Evolutionary conservation across 1,140 invertebrate genomes (phyloP).

Genomic region (Parapsyche elsis): DNA sequence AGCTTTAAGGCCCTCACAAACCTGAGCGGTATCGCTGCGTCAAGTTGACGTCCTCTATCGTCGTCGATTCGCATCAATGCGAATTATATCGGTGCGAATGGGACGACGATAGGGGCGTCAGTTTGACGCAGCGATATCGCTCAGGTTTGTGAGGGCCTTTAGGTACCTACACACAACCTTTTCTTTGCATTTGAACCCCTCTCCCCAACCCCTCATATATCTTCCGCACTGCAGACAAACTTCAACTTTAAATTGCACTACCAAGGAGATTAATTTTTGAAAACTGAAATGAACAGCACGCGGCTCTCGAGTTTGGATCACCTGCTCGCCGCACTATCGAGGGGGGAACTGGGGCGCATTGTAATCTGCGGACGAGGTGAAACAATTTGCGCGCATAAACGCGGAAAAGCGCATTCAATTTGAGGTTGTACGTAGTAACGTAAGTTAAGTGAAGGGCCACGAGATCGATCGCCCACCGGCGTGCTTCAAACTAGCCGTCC

Average conservation of each 20-base stretch:
- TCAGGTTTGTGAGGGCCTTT: too few relatives aligned
- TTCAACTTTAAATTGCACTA: neutral
- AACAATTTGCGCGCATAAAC: constrained; percentile 1
- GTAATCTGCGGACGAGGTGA: neutral
- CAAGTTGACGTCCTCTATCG: too few relatives aligned
- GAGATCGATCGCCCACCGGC: constrained; percentile 30
- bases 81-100: too few relatives aligned
- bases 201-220: too few relatives aligned
- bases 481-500: constrained; percentile 11
- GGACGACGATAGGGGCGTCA: too few relatives aligned
- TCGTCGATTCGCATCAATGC: too few relatives aligned
- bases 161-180: too few relatives aligned
- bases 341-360: neutral
- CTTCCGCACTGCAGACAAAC: neutral
- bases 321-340: neutral
- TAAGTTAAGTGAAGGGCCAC: constrained; percentile 13
- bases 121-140: too few relatives aligned
- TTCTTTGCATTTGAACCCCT: too few relatives aligned
- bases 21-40: too few relatives aligned
- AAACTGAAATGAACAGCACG: neutral
- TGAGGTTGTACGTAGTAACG: neutral
- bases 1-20: too few relatives aligned
- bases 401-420: neutral
- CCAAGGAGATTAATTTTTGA: neutral
- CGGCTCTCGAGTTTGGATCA: neutral